phyloP scores from a whole-genome alignment of 35 echinoderm and acorn worm genomes.

The Stichopus chloronotus region DNA sequence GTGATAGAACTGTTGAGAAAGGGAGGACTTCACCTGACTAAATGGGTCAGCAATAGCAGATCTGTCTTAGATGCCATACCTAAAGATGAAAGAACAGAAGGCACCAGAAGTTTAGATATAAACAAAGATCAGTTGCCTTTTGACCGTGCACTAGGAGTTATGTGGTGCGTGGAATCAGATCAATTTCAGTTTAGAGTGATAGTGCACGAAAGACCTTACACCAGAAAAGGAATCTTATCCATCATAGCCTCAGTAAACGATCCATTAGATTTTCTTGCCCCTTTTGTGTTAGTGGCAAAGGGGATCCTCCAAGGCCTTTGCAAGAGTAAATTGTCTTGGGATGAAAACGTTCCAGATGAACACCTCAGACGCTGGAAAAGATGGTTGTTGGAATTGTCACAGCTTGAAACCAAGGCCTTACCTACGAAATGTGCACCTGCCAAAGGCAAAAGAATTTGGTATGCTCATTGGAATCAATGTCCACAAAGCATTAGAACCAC shows the following conservation, averaged over 20 bases:
- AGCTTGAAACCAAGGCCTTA: slow-evolving; percentile 54
- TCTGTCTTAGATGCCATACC: slow-evolving; percentile 68
- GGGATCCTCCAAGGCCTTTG: slow-evolving; percentile 76
- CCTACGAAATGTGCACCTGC: slow-evolving; percentile 22
- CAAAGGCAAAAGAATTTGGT: slow-evolving; percentile 63
- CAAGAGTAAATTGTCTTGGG: slow-evolving; percentile 67
- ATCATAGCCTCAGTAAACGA: slow-evolving; percentile 75
- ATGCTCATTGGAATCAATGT: slow-evolving; percentile 72
- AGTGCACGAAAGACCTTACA: slow-evolving; percentile 53
- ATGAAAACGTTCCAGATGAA: slow-evolving; percentile 64
- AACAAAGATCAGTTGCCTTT: slow-evolving; percentile 49
- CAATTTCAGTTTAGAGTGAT: slow-evolving; percentile 55
- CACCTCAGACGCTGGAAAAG: slow-evolving; percentile 55
- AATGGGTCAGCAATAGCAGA: slow-evolving; percentile 77
- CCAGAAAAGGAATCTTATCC: slow-evolving; percentile 62
- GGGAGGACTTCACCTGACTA: slow-evolving; percentile 71
- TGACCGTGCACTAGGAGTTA: slow-evolving; percentile 73
- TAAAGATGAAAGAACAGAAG: slow-evolving; percentile 62
- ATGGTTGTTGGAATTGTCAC: slow-evolving; percentile 71
- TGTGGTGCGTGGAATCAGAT: slow-evolving; percentile 66
- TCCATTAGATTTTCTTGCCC: slow-evolving; percentile 68
- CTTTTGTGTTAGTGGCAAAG: slow-evolving; percentile 70
- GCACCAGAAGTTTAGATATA: slow-evolving; percentile 57
- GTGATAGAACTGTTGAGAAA: slow-evolving; percentile 40
- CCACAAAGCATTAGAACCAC: slow-evolving; percentile 63